These are phyloP conservation scores for Melolontha melolontha DNA, from an alignment of 2,888 invertebrate species.

Conservation along the genomic window DNA sequence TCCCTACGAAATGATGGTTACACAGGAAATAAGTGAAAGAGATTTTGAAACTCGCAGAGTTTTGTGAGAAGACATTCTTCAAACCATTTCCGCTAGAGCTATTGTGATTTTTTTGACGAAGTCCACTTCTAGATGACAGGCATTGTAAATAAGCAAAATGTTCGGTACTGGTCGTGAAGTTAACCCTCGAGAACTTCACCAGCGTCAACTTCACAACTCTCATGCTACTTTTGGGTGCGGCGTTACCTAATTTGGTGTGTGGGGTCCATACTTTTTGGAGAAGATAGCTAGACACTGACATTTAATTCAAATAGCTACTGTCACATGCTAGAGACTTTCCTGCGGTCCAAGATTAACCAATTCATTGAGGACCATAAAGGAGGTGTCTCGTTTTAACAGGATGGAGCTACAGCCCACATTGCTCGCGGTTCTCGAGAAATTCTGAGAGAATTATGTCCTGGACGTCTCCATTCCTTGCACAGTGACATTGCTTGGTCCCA, in stretches of 20 bases:
- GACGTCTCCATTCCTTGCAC: too few relatives aligned
- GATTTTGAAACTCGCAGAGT: too few relatives aligned
- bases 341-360: too few relatives aligned
- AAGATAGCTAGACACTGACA: too few relatives aligned
- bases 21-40: too few relatives aligned
- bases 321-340: neutral
- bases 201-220: conserved; percentile 47
- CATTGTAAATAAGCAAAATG: too few relatives aligned
- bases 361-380: too few relatives aligned
- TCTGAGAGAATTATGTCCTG: conserved; percentile 29
- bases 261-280: too few relatives aligned
- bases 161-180: conserved; percentile 45
- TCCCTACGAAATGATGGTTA: too few relatives aligned
- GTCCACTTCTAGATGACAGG: conserved; percentile 48
- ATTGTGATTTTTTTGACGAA: conserved; percentile 41
- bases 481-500: conserved; percentile 8
- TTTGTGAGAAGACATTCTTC: neutral
- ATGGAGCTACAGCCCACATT: conserved; percentile 8
- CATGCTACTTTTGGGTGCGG: conserved; percentile 9
- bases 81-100: neutral
- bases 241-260: too few relatives aligned
- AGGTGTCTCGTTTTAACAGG: neutral
- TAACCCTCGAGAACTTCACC: conserved; percentile 46
- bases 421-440: neutral
- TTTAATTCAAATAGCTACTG: too few relatives aligned